Percentiles rank a stretch among this genome's conserved stretches.
These are phyloP conservation scores for Neomonachus schauinslandi DNA, from an alignment of 2,113 vertebrate genomes.

Conservation along the genomic window DNA sequence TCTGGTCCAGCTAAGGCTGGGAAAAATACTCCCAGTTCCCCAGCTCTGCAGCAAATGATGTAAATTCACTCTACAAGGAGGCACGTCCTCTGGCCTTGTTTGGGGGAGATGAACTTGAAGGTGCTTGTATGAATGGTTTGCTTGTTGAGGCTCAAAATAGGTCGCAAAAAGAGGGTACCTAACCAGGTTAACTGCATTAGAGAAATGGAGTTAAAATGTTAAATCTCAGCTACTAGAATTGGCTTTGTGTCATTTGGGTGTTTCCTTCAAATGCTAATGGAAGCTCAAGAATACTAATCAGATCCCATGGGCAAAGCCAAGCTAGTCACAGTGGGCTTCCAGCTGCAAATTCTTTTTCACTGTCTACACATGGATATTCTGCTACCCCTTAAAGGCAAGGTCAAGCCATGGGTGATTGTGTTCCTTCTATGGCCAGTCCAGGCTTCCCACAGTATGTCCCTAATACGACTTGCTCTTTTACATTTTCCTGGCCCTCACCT, in stretches of 20 bases:
- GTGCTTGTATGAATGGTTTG: background rate
- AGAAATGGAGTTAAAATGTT: conserved; percentile 56
- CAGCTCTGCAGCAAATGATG: background rate
- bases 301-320: background rate
- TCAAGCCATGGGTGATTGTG: background rate
- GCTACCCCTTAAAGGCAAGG: background rate
- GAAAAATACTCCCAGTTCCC: conserved; percentile 7
- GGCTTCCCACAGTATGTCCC: background rate
- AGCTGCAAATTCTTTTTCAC: conserved; percentile 54
- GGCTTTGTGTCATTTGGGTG: conserved; percentile 55
- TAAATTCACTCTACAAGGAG: background rate
- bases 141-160: background rate
- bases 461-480: background rate
- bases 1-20: conserved; percentile 26
- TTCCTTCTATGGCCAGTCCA: background rate
- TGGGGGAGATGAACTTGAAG: background rate
- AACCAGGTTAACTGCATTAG: background rate
- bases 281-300: conserved; percentile 53
- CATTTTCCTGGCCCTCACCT: background rate
- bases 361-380: background rate
- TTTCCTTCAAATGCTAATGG: conserved; percentile 61
- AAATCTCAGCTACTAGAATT: conserved; percentile 17
- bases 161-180: background rate
- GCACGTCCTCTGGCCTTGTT: background rate
- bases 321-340: background rate